Evolutionary conservation across 1,140 invertebrate genomes (phyloP), one percentile per base, ranked within the genome.

Genomic region (Linepithema humile): DNA sequence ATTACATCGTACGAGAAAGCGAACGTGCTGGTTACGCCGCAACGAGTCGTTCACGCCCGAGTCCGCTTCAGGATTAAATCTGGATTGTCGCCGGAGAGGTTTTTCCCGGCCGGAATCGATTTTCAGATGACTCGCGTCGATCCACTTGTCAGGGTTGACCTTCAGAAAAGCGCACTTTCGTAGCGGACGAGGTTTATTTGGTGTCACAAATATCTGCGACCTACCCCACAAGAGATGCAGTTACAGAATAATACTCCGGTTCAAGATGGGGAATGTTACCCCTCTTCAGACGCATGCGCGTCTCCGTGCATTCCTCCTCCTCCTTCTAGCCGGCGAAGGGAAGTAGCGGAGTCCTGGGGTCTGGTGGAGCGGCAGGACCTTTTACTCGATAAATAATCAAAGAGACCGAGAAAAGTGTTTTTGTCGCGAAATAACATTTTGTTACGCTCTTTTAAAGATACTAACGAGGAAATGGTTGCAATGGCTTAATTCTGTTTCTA

Each of bases 141-240:
- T 69, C 23, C 48, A 53, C 43, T 57, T 23, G n/a, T 29, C 35
- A 2, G 23, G 2, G 26, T 1, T 48, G 23, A 0, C 9, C 20
- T 45, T 32, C 3, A 17, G 12, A 20, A n/a, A 48, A 53, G 29
- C n/a, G 29, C 40, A 77, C 86, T 70, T 77, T 43, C 23, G 3
- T 7, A 6, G 12, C 2, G 2, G 29, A 69, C 5, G 17, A 48
- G n/a, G 23, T 84, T 73, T 72, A 73, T 55, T 78, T 40, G 73
- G 35, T 26, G 50, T 45, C 38, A n/a, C 38, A 32, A 62, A 74
- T 32, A 38, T 72, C 12, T 75, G 78, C 86, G 91, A 92, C 86
- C 91, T 91, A 91, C 89, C 88, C 82, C 89, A 89, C 90, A 89
- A 89, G 85, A 62, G 70, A 82, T 82, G 75, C 74, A 64, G 91